Base-by-base conservation (phyloP, 2,113 vertebrate genomes). In the Mellivora capensis region DNA sequence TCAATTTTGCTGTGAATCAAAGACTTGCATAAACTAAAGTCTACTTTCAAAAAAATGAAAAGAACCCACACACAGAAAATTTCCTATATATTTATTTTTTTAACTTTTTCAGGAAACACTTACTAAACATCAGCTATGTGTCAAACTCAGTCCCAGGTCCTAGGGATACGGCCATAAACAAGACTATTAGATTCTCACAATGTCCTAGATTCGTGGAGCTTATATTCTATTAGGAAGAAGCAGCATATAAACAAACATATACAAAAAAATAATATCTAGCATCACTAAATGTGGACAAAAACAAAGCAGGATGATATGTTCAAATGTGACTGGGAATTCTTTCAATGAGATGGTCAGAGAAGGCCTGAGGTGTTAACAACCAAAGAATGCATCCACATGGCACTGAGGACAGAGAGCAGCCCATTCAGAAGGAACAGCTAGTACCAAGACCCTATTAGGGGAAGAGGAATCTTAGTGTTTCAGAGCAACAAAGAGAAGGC, bases 1-100 rank as follows among this genome's bases (percentile, higher is more conserved):
- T 91, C 61, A 83, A 15, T 90, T 93, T 96, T 93, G 3, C 62
- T 93, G 25, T 95, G 67, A 95, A 54, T 31, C 12, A 84, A 49
- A 82, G 79, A 87, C 31, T 81, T 61, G 37, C 39, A 59, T 72
- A 77, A 94, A 47, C 74, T 34, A 59, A 57, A 93, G n/a, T 54
- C 15, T 87, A 87, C 59, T 90, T 77, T 31, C 5, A 82, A 74
- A 81, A 81, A 49, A 87, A 86, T 37, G 59, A 49, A 57, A 44
- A 44, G 87, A 52, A 6, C 9, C n/a, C 37, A 49, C 27, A 92
- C 15, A 47, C 4, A n/a, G n/a, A 81, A 87, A 82, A 95, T 52
- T 15, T 81, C 42, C 18, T 62, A 21, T 42, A 52, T 52, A 69
- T 84, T 85, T 90, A 91, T 59, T 79, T 79, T 52, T 76, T 71